Evolutionary conservation across 1,140 invertebrate genomes (phyloP), one percentile per base, ranked within the genome.

Genomic region (Thaumetopoea pityocampa): DNA sequence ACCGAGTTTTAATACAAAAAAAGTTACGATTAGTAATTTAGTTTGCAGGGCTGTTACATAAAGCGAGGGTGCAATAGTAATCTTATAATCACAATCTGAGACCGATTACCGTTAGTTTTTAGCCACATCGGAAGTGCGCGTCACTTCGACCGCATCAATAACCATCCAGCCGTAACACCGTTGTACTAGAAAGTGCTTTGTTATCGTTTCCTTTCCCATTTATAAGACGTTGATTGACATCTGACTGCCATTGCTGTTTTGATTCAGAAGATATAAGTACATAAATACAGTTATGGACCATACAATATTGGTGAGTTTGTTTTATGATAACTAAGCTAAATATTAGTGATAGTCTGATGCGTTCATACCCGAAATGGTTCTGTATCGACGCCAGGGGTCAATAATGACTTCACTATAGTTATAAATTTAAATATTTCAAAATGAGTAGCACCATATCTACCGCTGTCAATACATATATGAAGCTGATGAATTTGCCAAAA

Each of bases 121-220:
- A n/a, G n/a, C n/a, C n/a, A n/a, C n/a, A n/a, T 9, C 23, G 37
- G 28, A 41, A 41, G 32, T 32, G 28, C 27, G 18, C 18, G 11
- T 12, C 9, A 18, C 2, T 5, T 6, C 24, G 4, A 18, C 35
- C 16, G 18, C 6, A 16, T 4, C 5, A 11, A 22, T 14, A 12
- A 5, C 6, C 26, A n/a, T 12, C 50, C 44, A 54, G 65, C 47
- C 72, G 66, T 69, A 51, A 69, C 68, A 69, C 62, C 50, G 62
- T 42, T 44, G 11, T n/a, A n/a, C 33, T 71, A 78, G 76, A 80
- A 80, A 80, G 76, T 77, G 57, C 55, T 57, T 28, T 56, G 54
- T 54, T 61, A 58, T 66, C 62, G 58, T 80, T 73, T 76, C 70
- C 65, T 78, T 78, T 63, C 55, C 63, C 54, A 44, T 61, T 74